Evolutionary conservation across 2,888 invertebrate species (phyloP).

Genomic region (Conops quadrifasciatus): DNA sequence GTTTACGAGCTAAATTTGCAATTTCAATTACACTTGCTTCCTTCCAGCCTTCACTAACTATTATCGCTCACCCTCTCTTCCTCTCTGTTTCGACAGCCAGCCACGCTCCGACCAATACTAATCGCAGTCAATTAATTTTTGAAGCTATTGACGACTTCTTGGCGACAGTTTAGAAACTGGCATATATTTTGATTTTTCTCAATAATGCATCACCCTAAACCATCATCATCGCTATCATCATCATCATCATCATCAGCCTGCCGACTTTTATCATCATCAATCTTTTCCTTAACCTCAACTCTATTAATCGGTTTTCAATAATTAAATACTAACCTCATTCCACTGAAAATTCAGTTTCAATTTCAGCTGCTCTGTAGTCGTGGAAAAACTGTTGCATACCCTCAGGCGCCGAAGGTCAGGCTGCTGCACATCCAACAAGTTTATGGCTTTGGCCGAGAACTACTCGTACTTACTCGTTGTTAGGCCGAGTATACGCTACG

Average conservation of each 20-base stretch:
- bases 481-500: no score
- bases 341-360: neutral
- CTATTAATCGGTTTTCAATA: neutral
- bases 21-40: neutral
- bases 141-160: no score
- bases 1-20: neutral
- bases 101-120: no score
- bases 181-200: no score
- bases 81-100: neutral
- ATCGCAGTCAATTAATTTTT: no score
- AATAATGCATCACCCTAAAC: no score
- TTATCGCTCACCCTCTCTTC: neutral
- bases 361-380: neutral
- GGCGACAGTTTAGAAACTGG: no score
- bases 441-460: neutral
- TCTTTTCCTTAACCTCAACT: neutral
- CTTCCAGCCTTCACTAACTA: neutral
- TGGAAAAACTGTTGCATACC: slow-evolving; percentile 30
- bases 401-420: slow-evolving; percentile 25
- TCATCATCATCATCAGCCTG: no score
- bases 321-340: slow-evolving; percentile 8
- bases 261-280: no score
- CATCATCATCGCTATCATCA: no score
- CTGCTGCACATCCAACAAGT: slow-evolving; percentile 28
- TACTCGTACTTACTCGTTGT: no score